Evolutionary conservation across 2,888 invertebrate genomes (phyloP).

Genomic region (Macaria notata): DNA sequence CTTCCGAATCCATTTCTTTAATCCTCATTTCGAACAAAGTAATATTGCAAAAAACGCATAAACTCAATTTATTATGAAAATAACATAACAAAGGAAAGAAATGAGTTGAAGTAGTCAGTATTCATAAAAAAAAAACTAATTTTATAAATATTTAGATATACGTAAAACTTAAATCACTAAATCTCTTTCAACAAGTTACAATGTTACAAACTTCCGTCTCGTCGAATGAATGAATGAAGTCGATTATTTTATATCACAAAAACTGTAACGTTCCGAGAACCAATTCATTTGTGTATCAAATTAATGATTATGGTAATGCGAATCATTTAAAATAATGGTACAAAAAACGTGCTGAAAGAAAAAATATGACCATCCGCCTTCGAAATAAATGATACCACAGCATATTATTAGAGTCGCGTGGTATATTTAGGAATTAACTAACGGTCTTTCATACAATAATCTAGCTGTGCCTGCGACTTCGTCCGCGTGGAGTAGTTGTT

Average conservation of each 20-base stretch:
- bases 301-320: conserved; percentile 32
- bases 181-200: neutral
- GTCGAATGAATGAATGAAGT: conserved; percentile 17
- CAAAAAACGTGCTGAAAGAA: conserved; percentile 18
- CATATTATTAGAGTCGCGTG: conserved; percentile 25
- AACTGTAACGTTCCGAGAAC: conserved; percentile 21
- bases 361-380: conserved; percentile 22
- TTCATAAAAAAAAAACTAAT: no score
- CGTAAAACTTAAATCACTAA: neutral
- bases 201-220: neutral
- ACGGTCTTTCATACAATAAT: no score
- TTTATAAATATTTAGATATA: no score
- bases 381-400: conserved; percentile 24
- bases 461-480: no score
- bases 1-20: no score
- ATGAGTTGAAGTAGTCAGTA: no score
- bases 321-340: conserved; percentile 32
- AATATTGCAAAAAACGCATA: no score
- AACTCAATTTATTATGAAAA: no score
- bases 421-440: neutral
- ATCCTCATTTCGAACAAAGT: no score
- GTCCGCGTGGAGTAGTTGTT: no score
- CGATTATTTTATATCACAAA: conserved; percentile 21
- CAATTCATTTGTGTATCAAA: conserved; percentile 31
- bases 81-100: no score